Base-by-base conservation (phyloP, 2,113 vertebrate genomes). In the Fulmarus glacialis region DNA sequence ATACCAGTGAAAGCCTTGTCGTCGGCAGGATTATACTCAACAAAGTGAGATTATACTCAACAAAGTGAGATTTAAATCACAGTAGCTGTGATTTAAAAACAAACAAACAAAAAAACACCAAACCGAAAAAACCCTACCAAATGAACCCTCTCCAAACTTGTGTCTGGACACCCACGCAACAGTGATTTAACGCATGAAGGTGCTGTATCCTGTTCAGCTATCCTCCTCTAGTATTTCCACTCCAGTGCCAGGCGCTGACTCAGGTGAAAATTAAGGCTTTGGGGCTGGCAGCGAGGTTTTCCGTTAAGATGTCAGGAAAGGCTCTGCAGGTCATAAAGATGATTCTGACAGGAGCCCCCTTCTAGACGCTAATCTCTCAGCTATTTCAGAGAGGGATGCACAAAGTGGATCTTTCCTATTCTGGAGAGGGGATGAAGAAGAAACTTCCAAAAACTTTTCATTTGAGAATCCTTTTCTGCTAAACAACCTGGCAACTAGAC, bases 321-420 rank as follows among this genome's bases (percentile, higher is more conserved):
- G 22, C 32, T 74, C 45, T 0, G 0, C 9, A 45, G 9, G 18
- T 40, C 0, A 0, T 43, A 24, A 64, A n/a, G 27, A 13, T 1
- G 2, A 18, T n/a, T 73, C 30, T 81, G 20, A 45, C 13, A 38
- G 59, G 29, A 91, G 12, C 5, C 11, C 11, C 8, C 12, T 79
- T 42, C 36, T 42, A 59, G 36, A 6, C 1, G 4, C 12, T 8
- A 62, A 32, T 34, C 17, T 47, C 34, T 75, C 0, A 1, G 4
- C n/a, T 67, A 0, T 60, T 89, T 85, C 26, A 24, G 52, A 40
- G 22, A 40, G 52, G 38, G 55, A 48, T 30, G 13, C 12, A 42
- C 45, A 47, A n/a, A 19, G 50, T 21, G 53, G 7, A 29, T 67
- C 48, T 50, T 86, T 18, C 4, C 62, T 90, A 1, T 53, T 70